Base-by-base conservation (phyloP, 2,113 vertebrate genomes). In the Zosterops lateralis region DNA sequence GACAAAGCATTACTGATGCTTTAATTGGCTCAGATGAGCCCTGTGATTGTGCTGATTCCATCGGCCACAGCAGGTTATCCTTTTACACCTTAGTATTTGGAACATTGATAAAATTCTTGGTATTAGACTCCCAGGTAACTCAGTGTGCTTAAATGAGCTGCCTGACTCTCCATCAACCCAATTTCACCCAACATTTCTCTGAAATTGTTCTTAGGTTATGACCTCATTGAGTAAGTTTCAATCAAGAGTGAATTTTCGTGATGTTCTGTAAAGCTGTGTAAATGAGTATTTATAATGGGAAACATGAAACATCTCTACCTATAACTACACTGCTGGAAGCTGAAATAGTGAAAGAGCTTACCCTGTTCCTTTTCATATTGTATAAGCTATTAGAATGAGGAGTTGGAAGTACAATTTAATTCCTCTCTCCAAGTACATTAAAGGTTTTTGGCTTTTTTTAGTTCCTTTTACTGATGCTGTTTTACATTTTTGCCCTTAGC, bases 401-500 rank as follows among this genome's bases (percentile, higher is more conserved):
- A 65, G 62, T 28, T 72, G 47, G 28, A 88, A 84, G 62, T 71
- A 74, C 40, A 84, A 48, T 96, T 72, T 86, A 95, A 87, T 90
- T 89, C 77, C 31, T 89, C 67, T 95, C 64, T 94, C 24, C 50
- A 85, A 90, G 62, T 88, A 54, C 73, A 53, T 95, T 87, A 92
- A 95, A 96, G 18, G 14, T 71, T 40, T 87, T 61, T 38, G 14
- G 7, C 32, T 22, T 65, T n/a, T 48, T 95, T 94, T 65, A 58
- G 40, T 42, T 93, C 21, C 34, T 93, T 95, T 74, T 45, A 34
- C 10, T 42, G 66, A 60, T 53, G 34, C 61, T 75, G 61, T 84
- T 88, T 94, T 93, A 74, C 58, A 89, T 94, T 96, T 96, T 92
- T 36, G 45, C 85, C 87, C 88, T 95, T 68, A 95, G 82, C 50